Evolutionary conservation across 2,797 vertebrate species (phyloP).

Genomic region (Benthosema pterotum): DNA sequence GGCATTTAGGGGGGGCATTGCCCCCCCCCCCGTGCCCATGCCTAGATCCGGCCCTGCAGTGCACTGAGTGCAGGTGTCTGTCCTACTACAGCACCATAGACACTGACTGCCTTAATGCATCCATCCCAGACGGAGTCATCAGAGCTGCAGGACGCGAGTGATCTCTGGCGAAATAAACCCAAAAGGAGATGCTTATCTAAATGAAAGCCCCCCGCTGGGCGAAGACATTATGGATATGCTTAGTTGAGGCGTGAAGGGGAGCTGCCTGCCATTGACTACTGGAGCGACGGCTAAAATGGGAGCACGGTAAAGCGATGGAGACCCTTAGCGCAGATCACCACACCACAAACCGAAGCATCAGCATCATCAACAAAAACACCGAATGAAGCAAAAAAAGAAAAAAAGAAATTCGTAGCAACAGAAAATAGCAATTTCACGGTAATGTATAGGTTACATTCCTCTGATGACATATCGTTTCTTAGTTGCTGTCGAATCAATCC

Average conservation of each 20-base stretch:
- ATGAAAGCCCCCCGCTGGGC: slow-evolving; percentile 73
- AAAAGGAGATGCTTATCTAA: slow-evolving; percentile 47
- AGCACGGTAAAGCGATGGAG: slow-evolving; percentile 48
- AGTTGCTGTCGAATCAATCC: slow-evolving; percentile 15
- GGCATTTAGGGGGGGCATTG: too few relatives aligned
- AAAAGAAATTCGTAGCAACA: background rate
- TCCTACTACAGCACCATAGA: slow-evolving; percentile 9
- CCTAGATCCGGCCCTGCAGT: too few relatives aligned
- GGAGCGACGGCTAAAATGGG: slow-evolving; percentile 62
- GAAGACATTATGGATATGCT: slow-evolving; percentile 67
- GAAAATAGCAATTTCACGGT: slow-evolving; percentile 45
- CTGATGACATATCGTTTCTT: slow-evolving; percentile 32
- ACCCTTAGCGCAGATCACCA: slow-evolving; percentile 28
- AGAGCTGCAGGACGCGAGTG: slow-evolving; percentile 59
- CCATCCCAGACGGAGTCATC: slow-evolving; percentile 47
- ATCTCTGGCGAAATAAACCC: slow-evolving; percentile 63
- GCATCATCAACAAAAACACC: slow-evolving; percentile 40
- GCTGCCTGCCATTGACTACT: slow-evolving; percentile 69
- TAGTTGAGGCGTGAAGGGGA: slow-evolving; percentile 56
- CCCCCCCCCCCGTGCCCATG: too few relatives aligned
- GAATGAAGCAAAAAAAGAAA: slow-evolving; percentile 15
- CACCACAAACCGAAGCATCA: slow-evolving; percentile 42
- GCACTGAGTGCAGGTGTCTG: slow-evolving; percentile 70
- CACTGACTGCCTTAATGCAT: slow-evolving; percentile 41
- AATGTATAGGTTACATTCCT: slow-evolving; percentile 42